Base-by-base conservation (phyloP, 2,888 invertebrate species). In the Apamea crenata region DNA sequence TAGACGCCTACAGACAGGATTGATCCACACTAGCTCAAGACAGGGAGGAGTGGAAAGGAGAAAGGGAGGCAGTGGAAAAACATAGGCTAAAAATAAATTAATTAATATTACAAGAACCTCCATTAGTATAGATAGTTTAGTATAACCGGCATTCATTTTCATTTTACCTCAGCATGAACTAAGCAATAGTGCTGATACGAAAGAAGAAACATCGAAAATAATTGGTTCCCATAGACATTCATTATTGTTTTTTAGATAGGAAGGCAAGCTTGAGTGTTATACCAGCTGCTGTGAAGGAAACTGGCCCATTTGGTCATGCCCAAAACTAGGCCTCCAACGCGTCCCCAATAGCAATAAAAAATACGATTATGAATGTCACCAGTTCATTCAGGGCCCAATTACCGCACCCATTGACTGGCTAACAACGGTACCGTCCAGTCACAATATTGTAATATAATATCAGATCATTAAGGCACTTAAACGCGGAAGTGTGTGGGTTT, bases 401-500 rank as follows among this genome's bases (percentile, higher is more conserved):
- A 94, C 93, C 92, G 80, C 88, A 91, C 91, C 93, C 94, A 95
- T 95, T 94, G 95, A 95, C 93, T 93, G 91, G 91, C 93, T 91
- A 82, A 81, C 91, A 93, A 93, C 93, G 94, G 93, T 89, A 93
- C 89, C 85, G 90, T 87, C 92, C 92, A 92, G 93, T 94, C 94
- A 94, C 93, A 95, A 94, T 94, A 95, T 95, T 94, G 95, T 95
- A 95, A 95, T 94, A 95, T 95, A 96, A 96, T 96, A 96, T 95
- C 94, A 93, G 94, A 95, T 95, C 95, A 96, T 96, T 96, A 96
- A 94, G 92, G 92, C 94, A 94, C 91, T 94, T 93, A 93, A 94
- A 95, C 93, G 93, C 96, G 96, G 96, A 96, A 96, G 95, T 95
- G 96, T 96, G 96, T 97, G 96, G 96, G 96, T 95, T 96, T 96